A percentile compares a stretch with the other conserved stretches of the same genome.
Evolutionary conservation across 2,797 vertebrate species (phyloP).

Genomic region (Alfaro cultratus): DNA sequence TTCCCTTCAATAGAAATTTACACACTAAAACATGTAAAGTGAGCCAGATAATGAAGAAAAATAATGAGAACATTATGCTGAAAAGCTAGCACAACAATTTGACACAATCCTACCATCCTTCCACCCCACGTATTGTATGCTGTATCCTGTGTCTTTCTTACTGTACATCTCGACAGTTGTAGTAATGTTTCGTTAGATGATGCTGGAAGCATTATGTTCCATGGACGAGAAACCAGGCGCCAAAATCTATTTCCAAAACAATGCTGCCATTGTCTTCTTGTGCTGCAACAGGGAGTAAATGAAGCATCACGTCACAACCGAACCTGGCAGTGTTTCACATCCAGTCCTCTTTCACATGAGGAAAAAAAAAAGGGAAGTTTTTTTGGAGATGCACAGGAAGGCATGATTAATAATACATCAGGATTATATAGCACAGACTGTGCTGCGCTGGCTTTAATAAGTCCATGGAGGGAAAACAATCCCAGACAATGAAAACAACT

Average conservation of each 20-base stretch:
- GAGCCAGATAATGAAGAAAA: background rate
- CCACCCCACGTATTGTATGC: background rate
- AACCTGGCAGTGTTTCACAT: conserved; percentile 66
- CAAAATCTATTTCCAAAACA: conserved; percentile 52
- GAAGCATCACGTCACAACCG: conserved; percentile 68
- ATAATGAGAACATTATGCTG: background rate
- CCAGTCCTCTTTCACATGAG: conserved; percentile 60
- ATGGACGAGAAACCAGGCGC: conserved; percentile 34
- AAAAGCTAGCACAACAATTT: background rate
- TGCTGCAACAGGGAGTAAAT: conserved; percentile 57
- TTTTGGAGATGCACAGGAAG: conserved; percentile 72
- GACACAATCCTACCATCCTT: background rate
- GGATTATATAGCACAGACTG: conserved; percentile 78
- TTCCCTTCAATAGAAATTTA: conserved; percentile 14
- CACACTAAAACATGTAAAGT: background rate
- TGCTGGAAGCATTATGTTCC: conserved; percentile 29
- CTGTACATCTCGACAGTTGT: conserved; percentile 24
- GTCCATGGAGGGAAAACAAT: conserved; percentile 77
- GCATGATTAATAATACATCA: conserved; percentile 84
- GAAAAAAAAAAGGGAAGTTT: conserved; percentile 52
- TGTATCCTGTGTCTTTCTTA: conserved; percentile 17
- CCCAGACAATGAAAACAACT: conserved; percentile 69
- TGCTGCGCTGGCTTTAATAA: conserved; percentile 81
- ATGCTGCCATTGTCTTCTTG: conserved; percentile 52
- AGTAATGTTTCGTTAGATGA: conserved; percentile 36